These are phyloP conservation scores for Apostichopus japonicus DNA, from an alignment of 35 echinoderm and acorn worm species.

Conservation along the genomic window DNA sequence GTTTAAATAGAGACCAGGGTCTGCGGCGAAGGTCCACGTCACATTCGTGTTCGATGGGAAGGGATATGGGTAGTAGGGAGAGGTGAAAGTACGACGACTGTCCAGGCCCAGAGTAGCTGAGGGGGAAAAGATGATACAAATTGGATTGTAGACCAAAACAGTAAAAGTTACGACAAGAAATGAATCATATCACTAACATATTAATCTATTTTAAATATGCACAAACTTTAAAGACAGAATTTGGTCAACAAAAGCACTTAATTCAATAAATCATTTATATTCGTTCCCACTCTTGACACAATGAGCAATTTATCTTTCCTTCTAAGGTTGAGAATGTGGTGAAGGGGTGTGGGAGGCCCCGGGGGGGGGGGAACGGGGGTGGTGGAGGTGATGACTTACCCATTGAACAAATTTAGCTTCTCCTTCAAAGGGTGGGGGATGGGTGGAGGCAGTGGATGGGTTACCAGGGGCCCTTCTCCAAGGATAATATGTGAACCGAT, in stretches of 20 bases:
- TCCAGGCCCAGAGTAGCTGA: background rate
- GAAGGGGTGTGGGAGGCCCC: no score
- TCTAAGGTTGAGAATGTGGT: no score
- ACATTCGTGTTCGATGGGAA: background rate
- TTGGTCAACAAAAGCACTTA: background rate
- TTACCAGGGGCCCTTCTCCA: no score
- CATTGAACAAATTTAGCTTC: no score
- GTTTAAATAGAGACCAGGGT: background rate
- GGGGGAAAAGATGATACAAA: background rate
- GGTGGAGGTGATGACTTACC: no score
- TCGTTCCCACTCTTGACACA: no score
- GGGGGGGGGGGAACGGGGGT: no score
- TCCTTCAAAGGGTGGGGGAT: no score
- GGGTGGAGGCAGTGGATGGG: no score
- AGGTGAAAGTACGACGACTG: background rate
- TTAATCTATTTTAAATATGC: background rate
- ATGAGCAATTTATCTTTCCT: no score
- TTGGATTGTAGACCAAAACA: background rate
- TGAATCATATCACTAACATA: background rate
- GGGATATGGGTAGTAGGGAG: background rate
- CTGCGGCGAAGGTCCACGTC: background rate
- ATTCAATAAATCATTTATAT: background rate
- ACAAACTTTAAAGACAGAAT: background rate
- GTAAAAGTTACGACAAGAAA: background rate
- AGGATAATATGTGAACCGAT: no score